Percentiles rank a stretch among this genome's conserved stretches.
phyloP scores from a whole-genome alignment of 2,888 invertebrate genomes.

The Apamea anceps region DNA sequence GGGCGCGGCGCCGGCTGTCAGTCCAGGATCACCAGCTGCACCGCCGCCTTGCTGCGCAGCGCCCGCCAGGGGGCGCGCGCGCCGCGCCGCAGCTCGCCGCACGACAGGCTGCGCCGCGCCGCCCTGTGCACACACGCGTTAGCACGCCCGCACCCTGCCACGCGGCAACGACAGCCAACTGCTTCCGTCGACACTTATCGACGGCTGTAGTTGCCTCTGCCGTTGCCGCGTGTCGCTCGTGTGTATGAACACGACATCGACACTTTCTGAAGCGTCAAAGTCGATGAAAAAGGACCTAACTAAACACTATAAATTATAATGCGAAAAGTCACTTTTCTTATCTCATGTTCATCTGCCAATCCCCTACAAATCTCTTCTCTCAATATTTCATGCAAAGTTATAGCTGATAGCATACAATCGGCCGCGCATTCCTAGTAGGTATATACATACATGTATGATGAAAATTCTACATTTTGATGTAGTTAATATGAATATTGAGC shows the following conservation, averaged over 20 bases:
- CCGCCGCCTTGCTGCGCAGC: constrained; percentile 90
- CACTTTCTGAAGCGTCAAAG: not conserved
- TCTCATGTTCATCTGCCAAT: not conserved
- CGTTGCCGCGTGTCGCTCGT: not conserved
- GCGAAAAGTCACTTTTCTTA: not conserved
- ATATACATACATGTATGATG: not conserved
- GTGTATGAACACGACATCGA: not conserved
- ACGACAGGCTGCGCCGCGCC: constrained; percentile 94
- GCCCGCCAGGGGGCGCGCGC: constrained; percentile 90
- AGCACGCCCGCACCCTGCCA: no score
- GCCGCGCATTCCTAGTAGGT: not conserved
- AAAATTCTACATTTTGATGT: not conserved
- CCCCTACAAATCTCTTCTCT: not conserved
- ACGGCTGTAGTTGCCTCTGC: no score
- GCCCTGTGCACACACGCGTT: constrained; percentile 90
- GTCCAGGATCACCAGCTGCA: constrained; percentile 94
- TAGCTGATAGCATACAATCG: not conserved
- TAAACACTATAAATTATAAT: not conserved
- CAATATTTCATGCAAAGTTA: not conserved
- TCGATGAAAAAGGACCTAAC: not conserved
- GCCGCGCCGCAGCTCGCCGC: constrained; percentile 89
- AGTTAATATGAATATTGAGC: no score
- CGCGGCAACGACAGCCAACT: not conserved
- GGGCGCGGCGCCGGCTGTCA: constrained; percentile 90
- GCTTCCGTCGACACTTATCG: no score